phyloP scores from a whole-genome alignment of 2,888 invertebrate genomes.

The Drosophila nr. fundita region DNA sequence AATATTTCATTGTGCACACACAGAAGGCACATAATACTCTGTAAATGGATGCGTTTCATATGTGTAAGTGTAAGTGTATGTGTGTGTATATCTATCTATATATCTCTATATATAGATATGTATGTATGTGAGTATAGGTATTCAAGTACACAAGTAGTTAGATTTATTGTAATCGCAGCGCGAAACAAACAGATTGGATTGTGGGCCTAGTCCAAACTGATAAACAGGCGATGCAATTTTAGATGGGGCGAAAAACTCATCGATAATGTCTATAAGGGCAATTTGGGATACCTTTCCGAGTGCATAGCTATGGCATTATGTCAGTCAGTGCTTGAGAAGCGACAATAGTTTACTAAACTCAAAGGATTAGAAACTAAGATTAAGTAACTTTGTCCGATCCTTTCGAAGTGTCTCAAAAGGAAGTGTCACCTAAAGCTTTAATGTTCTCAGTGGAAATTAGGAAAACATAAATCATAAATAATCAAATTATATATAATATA shows the following conservation, averaged over 20 bases:
- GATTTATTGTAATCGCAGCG: not conserved
- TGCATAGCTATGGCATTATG: not conserved
- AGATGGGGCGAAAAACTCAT: not conserved
- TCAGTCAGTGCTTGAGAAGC: not conserved
- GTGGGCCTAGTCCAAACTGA: not conserved
- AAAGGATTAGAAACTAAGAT: not conserved
- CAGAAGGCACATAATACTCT: constrained; percentile 17
- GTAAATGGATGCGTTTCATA: constrained; percentile 21
- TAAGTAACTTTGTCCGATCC: not conserved
- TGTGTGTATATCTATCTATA: no score
- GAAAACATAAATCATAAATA: not conserved
- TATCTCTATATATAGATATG: not conserved
- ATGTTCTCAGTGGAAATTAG: not conserved
- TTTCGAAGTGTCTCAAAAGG: not conserved
- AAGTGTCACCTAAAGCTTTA: not conserved
- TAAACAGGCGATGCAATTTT: not conserved
- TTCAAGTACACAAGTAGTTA: not conserved
- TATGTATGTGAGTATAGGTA: not conserved
- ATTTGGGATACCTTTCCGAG: not conserved
- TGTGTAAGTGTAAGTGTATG: no score
- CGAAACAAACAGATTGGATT: not conserved
- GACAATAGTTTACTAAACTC: not conserved
- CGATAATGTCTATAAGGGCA: not conserved
- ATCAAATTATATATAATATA: no score
- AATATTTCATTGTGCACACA: constrained; percentile 56